phyloP scores from a whole-genome alignment of 2,113 vertebrate species.

The Copsychus sechellarum region DNA sequence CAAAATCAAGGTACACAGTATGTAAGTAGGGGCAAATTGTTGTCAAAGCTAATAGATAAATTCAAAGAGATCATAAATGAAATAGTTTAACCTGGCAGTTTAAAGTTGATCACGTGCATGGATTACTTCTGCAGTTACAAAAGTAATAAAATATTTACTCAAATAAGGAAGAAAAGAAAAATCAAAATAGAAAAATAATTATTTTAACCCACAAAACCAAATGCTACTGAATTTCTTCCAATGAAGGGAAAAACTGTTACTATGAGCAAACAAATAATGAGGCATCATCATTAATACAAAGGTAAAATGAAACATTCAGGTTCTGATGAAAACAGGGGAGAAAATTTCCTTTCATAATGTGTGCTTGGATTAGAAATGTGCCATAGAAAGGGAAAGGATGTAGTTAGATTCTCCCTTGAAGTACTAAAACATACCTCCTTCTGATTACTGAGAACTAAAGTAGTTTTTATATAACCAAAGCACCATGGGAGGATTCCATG shows the following conservation, averaged over 20 bases:
- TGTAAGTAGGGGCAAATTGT: neutral
- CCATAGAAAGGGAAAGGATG: neutral
- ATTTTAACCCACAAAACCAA: neutral
- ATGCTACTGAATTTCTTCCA: neutral
- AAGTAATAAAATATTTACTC: neutral
- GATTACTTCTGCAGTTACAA: neutral
- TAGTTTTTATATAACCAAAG: neutral
- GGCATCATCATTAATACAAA: neutral
- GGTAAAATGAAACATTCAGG: neutral
- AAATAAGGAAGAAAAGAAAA: neutral
- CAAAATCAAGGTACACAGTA: neutral
- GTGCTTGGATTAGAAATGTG: neutral
- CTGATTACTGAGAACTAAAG: neutral
- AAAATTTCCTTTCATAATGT: neutral
- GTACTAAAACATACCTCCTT: neutral
- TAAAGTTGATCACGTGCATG: neutral
- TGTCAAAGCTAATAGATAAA: neutral
- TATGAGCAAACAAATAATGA: neutral
- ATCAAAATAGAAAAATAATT: neutral
- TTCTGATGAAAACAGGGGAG: neutral
- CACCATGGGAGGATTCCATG: neutral
- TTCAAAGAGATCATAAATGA: neutral
- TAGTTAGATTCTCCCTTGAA: neutral
- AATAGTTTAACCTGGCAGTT: accelerated
- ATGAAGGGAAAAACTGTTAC: neutral